Evolutionary conservation across 2,113 vertebrate genomes (phyloP).

Genomic region (Taxidea taxus): DNA sequence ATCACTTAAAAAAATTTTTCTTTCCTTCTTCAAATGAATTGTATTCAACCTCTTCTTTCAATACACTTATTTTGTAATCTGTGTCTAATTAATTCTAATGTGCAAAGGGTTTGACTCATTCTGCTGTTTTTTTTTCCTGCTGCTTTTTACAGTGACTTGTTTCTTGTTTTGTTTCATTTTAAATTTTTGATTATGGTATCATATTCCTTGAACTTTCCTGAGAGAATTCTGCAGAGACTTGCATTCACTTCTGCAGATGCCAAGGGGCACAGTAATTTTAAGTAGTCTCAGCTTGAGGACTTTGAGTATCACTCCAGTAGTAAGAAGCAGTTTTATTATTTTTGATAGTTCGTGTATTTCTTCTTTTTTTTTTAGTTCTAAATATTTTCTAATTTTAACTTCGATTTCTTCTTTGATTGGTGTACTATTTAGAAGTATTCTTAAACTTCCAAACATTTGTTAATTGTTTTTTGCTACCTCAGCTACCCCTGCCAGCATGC

Average conservation of each 20-base stretch:
- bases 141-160: background rate
- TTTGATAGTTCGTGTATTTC: background rate
- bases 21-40: background rate
- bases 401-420: background rate
- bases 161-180: slow-evolving; percentile 14
- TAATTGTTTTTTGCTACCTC: background rate
- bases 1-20: slow-evolving; percentile 8
- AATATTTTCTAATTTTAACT: slow-evolving; percentile 10
- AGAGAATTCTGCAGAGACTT: background rate
- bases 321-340: background rate
- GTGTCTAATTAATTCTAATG: background rate
- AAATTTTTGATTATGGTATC: background rate
- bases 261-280: background rate
- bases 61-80: background rate
- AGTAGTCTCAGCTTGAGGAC: background rate
- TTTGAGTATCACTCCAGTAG: background rate
- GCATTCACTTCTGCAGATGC: background rate
- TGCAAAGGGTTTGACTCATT: background rate
- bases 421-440: background rate
- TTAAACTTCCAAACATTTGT: background rate
- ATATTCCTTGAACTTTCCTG: background rate
- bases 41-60: background rate
- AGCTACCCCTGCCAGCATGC: background rate
- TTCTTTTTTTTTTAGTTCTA: background rate
- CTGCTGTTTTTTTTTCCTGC: background rate